These are phyloP conservation scores for Drosophila tsacasi DNA, from an alignment of 1,140 invertebrate genomes.

Conservation along the genomic window DNA sequence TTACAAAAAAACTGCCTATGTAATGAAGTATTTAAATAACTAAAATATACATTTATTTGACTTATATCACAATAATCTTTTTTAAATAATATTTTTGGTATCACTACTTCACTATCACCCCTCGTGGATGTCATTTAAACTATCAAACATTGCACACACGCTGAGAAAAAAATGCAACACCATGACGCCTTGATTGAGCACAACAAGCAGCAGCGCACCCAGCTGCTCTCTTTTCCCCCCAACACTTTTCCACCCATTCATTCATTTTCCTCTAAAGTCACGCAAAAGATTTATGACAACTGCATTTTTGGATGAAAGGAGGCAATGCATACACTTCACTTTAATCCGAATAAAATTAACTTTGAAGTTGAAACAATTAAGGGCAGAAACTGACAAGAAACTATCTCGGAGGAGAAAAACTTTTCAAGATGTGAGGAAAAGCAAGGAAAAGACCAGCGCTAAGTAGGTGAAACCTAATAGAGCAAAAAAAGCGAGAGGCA, in stretches of 20 bases:
- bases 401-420: slow-evolving; percentile 7
- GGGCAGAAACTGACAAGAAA: slow-evolving; percentile 25
- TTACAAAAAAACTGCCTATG: rapidly evolving
- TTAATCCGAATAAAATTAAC: slow-evolving; percentile 46
- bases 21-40: too few species aligned
- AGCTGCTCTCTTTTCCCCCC: not conserved
- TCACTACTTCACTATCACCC: not conserved
- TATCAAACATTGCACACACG: slow-evolving; percentile 19
- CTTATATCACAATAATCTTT: not conserved
- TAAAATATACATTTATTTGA: not conserved
- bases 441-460: slow-evolving; percentile 20
- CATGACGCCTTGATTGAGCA: slow-evolving; percentile 35
- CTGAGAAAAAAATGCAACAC: slow-evolving; percentile 8
- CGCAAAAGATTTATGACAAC: slow-evolving; percentile 36
- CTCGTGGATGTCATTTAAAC: slow-evolving; percentile 28
- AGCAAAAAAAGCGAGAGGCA: not conserved
- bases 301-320: slow-evolving; percentile 12
- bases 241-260: not conserved
- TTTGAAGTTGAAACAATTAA: slow-evolving; percentile 68
- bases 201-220: slow-evolving; percentile 3
- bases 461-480: slow-evolving; percentile 28
- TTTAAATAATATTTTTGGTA: not conserved
- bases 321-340: slow-evolving; percentile 34
- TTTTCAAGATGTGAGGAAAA: slow-evolving; percentile 23
- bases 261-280: not conserved